A percentile compares a stretch with the other conserved stretches of the same genome.
phyloP scores from a whole-genome alignment of 1,140 invertebrate genomes.

The Conus ventricosus region DNA sequence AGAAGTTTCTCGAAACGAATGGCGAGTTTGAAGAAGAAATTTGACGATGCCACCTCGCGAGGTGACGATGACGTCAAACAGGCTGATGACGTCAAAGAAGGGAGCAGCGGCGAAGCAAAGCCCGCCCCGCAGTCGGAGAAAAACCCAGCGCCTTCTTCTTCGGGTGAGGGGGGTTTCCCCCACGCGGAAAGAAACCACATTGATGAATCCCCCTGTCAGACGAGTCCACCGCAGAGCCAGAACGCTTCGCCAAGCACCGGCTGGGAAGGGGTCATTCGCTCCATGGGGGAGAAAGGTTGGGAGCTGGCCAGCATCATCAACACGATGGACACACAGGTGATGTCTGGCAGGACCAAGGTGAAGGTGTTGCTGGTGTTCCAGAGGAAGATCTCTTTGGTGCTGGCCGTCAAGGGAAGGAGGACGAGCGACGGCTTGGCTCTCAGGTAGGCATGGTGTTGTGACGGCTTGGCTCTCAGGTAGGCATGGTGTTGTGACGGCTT shows the following conservation, averaged over 20 bases:
- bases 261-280: conserved; percentile 26
- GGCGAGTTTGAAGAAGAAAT: background rate
- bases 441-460: conserved; percentile 2
- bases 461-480: too few relatives aligned
- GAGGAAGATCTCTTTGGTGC: background rate
- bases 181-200: background rate
- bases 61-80: background rate
- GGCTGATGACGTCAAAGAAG: background rate
- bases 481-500: too few relatives aligned
- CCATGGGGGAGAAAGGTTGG: conserved; percentile 34
- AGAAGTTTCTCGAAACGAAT: background rate
- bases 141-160: too few relatives aligned
- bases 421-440: conserved; percentile 25
- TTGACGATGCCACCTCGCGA: background rate
- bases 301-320: conserved; percentile 30
- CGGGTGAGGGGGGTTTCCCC: background rate
- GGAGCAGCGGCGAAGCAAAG: background rate
- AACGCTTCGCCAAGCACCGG: background rate
- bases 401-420: background rate
- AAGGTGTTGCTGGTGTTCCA: conserved; percentile 32
- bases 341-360: background rate
- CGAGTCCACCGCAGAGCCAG: background rate
- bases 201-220: background rate
- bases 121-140: too few relatives aligned
- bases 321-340: conserved; percentile 16